These are phyloP conservation scores for Gopherus evgoodei DNA, from an alignment of 2,113 vertebrate species.

Conservation along the genomic window DNA sequence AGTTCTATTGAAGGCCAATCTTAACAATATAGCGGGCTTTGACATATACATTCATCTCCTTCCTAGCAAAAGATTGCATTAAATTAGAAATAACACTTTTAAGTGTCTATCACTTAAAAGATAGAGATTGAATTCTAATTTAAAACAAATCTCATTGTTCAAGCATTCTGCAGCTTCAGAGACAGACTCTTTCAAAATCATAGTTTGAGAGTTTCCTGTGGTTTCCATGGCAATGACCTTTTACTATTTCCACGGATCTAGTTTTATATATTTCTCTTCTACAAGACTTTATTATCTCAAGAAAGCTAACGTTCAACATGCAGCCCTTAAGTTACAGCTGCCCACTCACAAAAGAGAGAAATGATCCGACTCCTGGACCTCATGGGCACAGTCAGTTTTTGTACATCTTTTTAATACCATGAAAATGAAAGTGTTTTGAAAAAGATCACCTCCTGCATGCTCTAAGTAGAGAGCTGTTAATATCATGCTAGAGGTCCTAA, in stretches of 20 bases:
- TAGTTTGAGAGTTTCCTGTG: conserved; percentile 63
- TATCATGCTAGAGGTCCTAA: conserved; percentile 49
- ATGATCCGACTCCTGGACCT: conserved; percentile 47
- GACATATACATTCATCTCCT: conserved; percentile 8
- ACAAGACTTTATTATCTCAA: conserved; percentile 74
- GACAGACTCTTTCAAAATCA: conserved; percentile 67
- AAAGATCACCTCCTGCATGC: conserved; percentile 56
- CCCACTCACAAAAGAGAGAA: conserved; percentile 38
- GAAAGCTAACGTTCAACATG: conserved; percentile 70
- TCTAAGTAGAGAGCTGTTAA: conserved; percentile 38
- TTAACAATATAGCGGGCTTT: conserved; percentile 1
- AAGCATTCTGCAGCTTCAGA: conserved; percentile 60
- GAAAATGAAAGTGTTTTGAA: conserved; percentile 36
- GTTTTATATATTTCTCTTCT: conserved; percentile 78
- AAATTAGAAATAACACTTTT: conserved; percentile 31
- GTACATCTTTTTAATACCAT: conserved; percentile 33
- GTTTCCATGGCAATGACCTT: conserved; percentile 80
- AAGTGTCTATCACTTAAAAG: conserved; percentile 33
- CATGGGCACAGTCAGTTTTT: conserved; percentile 34
- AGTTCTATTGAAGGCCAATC: not conserved
- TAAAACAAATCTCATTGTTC: conserved; percentile 54
- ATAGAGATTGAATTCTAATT: conserved; percentile 57
- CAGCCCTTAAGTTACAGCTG: conserved; percentile 55
- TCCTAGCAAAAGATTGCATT: not conserved
- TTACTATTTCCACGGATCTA: conserved; percentile 75